A percentile compares a stretch with the other conserved stretches of the same genome.
phyloP scores from a whole-genome alignment of 2,888 invertebrate genomes.

The Chelonus formosanus region DNA sequence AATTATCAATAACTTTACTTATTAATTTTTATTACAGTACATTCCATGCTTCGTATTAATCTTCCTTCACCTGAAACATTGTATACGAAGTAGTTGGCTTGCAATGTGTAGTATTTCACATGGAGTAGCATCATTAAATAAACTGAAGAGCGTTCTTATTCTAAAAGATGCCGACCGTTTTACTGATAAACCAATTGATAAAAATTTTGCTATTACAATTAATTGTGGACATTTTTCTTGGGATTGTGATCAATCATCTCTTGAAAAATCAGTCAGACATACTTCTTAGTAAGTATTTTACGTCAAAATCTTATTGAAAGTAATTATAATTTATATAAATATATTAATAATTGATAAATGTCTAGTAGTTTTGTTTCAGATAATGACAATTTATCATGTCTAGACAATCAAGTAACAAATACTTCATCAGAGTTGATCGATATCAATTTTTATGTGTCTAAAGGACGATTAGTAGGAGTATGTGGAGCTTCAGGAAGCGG shows the following conservation, averaged over 20 bases:
- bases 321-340: no score
- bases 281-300: slow-evolving; percentile 21
- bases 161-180: slow-evolving; percentile 65
- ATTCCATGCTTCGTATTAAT: slow-evolving; percentile 47
- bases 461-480: slow-evolving; percentile 66
- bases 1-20: no score
- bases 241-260: slow-evolving; percentile 40
- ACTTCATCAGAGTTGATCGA: slow-evolving; percentile 40
- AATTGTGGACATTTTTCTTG: slow-evolving; percentile 67
- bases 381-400: slow-evolving; percentile 1
- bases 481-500: slow-evolving; percentile 69
- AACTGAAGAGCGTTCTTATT: slow-evolving; percentile 56
- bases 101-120: slow-evolving; percentile 52
- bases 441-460: slow-evolving; percentile 54
- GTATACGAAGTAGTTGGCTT: slow-evolving; percentile 49
- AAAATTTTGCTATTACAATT: slow-evolving; percentile 64
- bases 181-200: slow-evolving; percentile 62
- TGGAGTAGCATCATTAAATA: slow-evolving; percentile 50
- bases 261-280: slow-evolving; percentile 33
- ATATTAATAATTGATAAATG: not conserved
- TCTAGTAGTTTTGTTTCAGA: not conserved
- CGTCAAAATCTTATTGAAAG: no score
- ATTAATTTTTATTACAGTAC: slow-evolving; percentile 38
- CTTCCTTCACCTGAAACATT: slow-evolving; percentile 48
- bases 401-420: not conserved